Conservation (phyloP, 2,888 invertebrate genomes). For the Chesias legatella region DNA sequence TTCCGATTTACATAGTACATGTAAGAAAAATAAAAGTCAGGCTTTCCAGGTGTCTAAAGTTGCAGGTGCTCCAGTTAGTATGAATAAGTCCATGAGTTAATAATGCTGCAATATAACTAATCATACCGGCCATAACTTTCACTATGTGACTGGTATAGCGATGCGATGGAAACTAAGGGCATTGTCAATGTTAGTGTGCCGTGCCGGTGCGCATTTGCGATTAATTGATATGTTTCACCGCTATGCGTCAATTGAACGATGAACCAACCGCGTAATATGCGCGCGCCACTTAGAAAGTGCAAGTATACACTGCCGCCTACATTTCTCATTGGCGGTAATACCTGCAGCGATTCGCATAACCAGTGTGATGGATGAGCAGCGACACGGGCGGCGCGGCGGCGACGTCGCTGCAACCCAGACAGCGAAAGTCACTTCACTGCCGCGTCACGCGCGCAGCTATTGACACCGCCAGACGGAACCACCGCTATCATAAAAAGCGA, state of each 20-base stretch:
- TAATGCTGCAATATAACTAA: no score
- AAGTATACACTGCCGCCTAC: slow-evolving; percentile 36
- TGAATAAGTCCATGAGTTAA: no score
- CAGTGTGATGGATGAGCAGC: slow-evolving; percentile 44
- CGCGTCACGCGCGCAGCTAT: slow-evolving; percentile 62
- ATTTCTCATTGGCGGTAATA: slow-evolving; percentile 32
- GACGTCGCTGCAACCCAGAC: slow-evolving; percentile 43
- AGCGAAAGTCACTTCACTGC: slow-evolving; percentile 67
- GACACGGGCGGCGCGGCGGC: slow-evolving; percentile 27
- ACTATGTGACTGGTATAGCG: slow-evolving; percentile 31
- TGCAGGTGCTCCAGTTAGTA: no score
- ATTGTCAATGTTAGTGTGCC: slow-evolving; percentile 56
- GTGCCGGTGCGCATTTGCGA: slow-evolving; percentile 49
- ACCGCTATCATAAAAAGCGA: slow-evolving; percentile 39
- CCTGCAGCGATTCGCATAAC: slow-evolving; percentile 39
- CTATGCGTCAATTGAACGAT: slow-evolving; percentile 50
- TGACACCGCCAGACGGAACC: slow-evolving; percentile 66
- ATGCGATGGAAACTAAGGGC: slow-evolving; percentile 46
- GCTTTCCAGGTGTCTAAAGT: no score
- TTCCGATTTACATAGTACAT: no score
- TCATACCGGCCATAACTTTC: slow-evolving; percentile 11
- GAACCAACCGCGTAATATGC: slow-evolving; percentile 46
- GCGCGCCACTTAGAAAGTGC: slow-evolving; percentile 54
- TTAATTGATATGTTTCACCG: slow-evolving; percentile 54
- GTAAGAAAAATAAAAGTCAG: no score